Evolutionary conservation across 2,888 invertebrate species (phyloP), one percentile per base, ranked within the genome.

Genomic region (Apodemia hepburni): DNA sequence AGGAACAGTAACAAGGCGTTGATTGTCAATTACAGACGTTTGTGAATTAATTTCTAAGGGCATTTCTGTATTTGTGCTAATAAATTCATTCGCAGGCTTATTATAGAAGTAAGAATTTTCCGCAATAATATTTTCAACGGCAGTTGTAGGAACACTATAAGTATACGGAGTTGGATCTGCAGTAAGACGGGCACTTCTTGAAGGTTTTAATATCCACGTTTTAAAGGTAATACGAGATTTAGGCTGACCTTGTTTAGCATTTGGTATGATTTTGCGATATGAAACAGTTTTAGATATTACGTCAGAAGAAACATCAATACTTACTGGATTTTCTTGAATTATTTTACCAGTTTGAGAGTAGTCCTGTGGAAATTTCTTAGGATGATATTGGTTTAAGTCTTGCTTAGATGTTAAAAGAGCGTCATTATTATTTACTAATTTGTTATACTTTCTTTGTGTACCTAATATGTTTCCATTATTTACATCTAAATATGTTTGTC

Each of bases 181-280:
- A 27, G 80, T 71, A 61, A 86, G 65, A 70, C 77, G 83, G 15
- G 77, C 81, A 47, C 79, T 72, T 73, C 82, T 88, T 11, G 81
- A 76, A n/a, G 90, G 88, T 75, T 87, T 87, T 3, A 87, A 79
- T 61, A 89, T 81, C 90, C 90, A 91, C 5, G 89, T 88, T 75
- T 90, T 91, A 51, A 87, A 84, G 27, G 84, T 87, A 58, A 90
- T 82, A 68, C 85, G 75, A 9, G 89, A 87, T 70, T 86, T 88
- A 49, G 88, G 84, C 62, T 75, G 81, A 5, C 80, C 78, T 59
- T 77, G 73, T 61, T 84, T 84, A 3, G 82, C 76, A 66, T 84
- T 81, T 70, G 85, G 80, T 51, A 85, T 70, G 29, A 84, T 69
- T 72, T 80, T 81, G 69, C 84, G 85, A 66, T 82, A 80, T n/a